These are phyloP conservation scores for Mobula birostris DNA, from an alignment of 2,113 vertebrate genomes.

Conservation along the genomic window DNA sequence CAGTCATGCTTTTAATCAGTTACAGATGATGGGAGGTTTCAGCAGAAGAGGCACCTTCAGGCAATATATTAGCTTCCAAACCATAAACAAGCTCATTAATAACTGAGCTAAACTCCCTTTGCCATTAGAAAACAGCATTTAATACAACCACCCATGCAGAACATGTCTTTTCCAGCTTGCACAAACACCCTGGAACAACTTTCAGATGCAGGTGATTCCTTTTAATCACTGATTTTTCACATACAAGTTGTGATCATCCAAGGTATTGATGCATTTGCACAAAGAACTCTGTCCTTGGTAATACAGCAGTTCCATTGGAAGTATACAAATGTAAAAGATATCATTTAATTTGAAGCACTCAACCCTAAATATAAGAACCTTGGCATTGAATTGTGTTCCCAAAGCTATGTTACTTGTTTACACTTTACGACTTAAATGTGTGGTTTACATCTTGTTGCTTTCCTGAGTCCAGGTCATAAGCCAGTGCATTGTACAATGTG, in stretches of 20 bases:
- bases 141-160: neutral
- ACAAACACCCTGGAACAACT: neutral
- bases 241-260: too few species aligned
- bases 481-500: too few species aligned
- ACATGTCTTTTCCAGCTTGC: neutral
- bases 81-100: slow-evolving; percentile 40
- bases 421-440: too few species aligned
- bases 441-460: too few species aligned
- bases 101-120: slow-evolving; percentile 33
- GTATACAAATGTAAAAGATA: neutral
- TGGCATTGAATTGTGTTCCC: neutral
- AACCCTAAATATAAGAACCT: neutral
- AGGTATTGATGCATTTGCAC: neutral
- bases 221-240: neutral
- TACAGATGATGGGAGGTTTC: slow-evolving; percentile 39
- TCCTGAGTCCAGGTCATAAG: too few species aligned
- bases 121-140: slow-evolving; percentile 25
- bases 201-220: neutral
- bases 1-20: neutral
- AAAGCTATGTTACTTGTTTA: too few species aligned
- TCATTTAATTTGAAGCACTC: neutral
- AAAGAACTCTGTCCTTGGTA: neutral
- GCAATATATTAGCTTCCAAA: slow-evolving; percentile 40
- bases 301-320: neutral
- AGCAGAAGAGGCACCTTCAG: slow-evolving; percentile 40